Conservation (phyloP, 2,113 vertebrate genomes). For the Pterophyllum scalare region DNA sequence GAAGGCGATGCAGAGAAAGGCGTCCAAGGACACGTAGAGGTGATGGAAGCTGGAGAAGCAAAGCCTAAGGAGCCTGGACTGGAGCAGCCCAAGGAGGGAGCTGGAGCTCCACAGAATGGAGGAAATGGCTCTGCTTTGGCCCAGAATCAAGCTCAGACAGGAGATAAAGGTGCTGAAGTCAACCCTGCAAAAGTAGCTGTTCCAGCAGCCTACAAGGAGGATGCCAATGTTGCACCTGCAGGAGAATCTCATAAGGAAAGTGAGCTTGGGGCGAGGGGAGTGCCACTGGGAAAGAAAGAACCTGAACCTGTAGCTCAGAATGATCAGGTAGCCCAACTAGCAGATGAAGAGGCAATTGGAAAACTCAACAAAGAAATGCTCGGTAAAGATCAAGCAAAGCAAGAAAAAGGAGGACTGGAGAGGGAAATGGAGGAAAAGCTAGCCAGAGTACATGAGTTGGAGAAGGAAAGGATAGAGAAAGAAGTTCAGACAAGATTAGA, state of each 20-base stretch:
- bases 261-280: constrained; percentile 71
- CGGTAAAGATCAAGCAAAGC: constrained; percentile 19
- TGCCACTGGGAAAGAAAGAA: constrained; percentile 64
- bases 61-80: constrained; percentile 58
- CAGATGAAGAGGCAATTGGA: constrained; percentile 14
- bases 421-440: constrained; percentile 37
- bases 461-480: constrained; percentile 50
- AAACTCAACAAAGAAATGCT: constrained; percentile 24
- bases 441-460: constrained; percentile 19
- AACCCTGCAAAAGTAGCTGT: constrained; percentile 18
- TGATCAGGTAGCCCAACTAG: background rate
- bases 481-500: constrained; percentile 39
- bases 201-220: constrained; percentile 57
- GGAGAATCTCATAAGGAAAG: constrained; percentile 42
- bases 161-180: constrained; percentile 1
- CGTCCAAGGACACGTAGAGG: constrained; percentile 47
- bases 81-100: constrained; percentile 41
- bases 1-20: constrained; percentile 67
- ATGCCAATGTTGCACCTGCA: background rate
- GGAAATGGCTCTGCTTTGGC: constrained; percentile 12
- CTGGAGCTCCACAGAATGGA: constrained; percentile 32
- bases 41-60: constrained; percentile 62
- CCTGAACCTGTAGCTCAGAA: constrained; percentile 10
- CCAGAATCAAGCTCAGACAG: constrained; percentile 44
- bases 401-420: constrained; percentile 34